Conservation (phyloP, 1,140 invertebrate species). For the Polypedilum vanderplanki region DNA sequence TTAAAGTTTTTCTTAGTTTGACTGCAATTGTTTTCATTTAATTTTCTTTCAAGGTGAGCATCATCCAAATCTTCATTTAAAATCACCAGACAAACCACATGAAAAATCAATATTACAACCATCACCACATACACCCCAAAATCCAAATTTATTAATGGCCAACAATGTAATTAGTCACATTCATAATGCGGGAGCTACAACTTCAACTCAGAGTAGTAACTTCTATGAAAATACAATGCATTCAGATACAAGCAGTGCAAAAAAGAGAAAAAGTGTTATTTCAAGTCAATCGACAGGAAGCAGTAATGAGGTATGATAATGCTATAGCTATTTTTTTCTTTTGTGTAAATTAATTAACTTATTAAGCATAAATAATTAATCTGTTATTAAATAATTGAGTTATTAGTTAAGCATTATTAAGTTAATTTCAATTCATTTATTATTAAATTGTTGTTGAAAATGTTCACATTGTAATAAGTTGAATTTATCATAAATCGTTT, state of each 20-base stretch:
- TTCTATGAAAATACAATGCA: slow-evolving; percentile 46
- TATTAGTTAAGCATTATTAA: too few species aligned
- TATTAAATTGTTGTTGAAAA: too few species aligned
- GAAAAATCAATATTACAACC: slow-evolving; percentile 31
- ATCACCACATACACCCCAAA: slow-evolving; percentile 37
- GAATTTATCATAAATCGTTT: too few species aligned
- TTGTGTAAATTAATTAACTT: too few species aligned
- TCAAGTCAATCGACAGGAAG: slow-evolving; percentile 45
- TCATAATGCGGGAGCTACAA: slow-evolving; percentile 37
- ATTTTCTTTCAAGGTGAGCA: slow-evolving; percentile 35
- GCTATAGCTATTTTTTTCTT: not conserved
- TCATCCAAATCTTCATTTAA: slow-evolving; percentile 39
- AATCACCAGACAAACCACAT: slow-evolving; percentile 42
- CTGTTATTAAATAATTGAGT: not conserved
- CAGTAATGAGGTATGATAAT: slow-evolving; percentile 42
- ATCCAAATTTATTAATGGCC: slow-evolving; percentile 34
- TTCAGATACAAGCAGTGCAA: slow-evolving; percentile 43
- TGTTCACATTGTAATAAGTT: too few species aligned
- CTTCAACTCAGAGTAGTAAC: slow-evolving; percentile 44
- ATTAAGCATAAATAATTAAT: too few species aligned
- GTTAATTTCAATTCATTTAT: too few species aligned
- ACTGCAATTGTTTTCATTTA: not conserved
- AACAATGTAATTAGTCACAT: slow-evolving; percentile 37
- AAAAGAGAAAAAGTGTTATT: slow-evolving; percentile 44
- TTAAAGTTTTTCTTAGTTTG: not conserved